Percentiles rank a stretch among this genome's conserved stretches.
These are phyloP conservation scores for Stichopus horrens DNA, from an alignment of 53 echinoderm and acorn worm genomes.

Conservation along the genomic window DNA sequence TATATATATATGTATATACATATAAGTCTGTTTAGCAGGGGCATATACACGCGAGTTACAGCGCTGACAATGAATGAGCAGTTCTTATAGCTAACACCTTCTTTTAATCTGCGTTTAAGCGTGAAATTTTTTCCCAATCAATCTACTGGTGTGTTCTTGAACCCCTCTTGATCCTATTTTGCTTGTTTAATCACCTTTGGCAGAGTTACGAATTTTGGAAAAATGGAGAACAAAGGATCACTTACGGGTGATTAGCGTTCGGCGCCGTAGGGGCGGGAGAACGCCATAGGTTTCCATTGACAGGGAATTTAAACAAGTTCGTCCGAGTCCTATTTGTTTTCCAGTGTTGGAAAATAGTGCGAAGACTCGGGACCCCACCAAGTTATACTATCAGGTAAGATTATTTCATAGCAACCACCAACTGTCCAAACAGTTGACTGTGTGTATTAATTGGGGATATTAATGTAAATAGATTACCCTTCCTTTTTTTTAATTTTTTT, in stretches of 20 bases:
- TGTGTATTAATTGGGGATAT: background rate
- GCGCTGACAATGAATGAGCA: slow-evolving; percentile 10
- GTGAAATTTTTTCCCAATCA: slow-evolving; percentile 35
- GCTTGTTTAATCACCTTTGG: slow-evolving; percentile 38
- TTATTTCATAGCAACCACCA: slow-evolving; percentile 33
- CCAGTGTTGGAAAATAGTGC: slow-evolving; percentile 22
- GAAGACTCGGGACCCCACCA: slow-evolving; percentile 30
- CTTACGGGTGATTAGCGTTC: slow-evolving; percentile 44
- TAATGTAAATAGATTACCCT: slow-evolving; percentile 10
- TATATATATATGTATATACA: too few relatives aligned
- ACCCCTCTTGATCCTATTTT: slow-evolving; percentile 34
- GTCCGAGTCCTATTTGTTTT: slow-evolving; percentile 38
- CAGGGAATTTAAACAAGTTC: slow-evolving; percentile 36
- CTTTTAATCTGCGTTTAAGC: slow-evolving; percentile 34
- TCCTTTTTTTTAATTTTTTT: too few relatives aligned
- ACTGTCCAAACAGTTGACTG: slow-evolving; percentile 30
- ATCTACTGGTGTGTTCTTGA: slow-evolving; percentile 39
- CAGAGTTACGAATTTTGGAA: slow-evolving; percentile 44
- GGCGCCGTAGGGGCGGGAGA: slow-evolving; percentile 46
- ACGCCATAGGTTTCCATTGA: slow-evolving; percentile 20
- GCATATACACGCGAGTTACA: slow-evolving; percentile 19
- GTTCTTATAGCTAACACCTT: slow-evolving; percentile 38
- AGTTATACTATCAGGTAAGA: background rate
- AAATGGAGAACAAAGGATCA: slow-evolving; percentile 39
- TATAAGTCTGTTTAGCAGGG: background rate